Base-by-base conservation (phyloP, 2,113 vertebrate species). In the Indicator indicator region DNA sequence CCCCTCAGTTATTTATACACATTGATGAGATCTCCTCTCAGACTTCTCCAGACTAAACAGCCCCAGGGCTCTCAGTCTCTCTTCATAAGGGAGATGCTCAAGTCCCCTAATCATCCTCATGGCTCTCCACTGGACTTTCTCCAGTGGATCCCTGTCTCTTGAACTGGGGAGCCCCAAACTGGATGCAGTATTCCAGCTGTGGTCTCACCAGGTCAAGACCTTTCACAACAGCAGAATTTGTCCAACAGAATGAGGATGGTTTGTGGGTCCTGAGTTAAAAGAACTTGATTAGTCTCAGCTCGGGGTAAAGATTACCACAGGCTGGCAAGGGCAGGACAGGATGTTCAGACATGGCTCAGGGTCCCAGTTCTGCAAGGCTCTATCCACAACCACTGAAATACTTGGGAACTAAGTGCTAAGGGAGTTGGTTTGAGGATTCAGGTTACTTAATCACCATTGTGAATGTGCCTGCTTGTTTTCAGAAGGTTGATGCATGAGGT, bases 201-300 rank as follows among this genome's bases (percentile, higher is more conserved):
- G 36, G 36, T 36, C 36, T 36, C 36, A 36, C 36, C 94, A 94
- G 93, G 96, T 96, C 9, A n/a, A 46, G 87, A 91, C 95, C 83
- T 72, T 76, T 91, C 85, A 69, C 96, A 94, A 94, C 94, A 93
- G 95, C 50, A 26, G 23, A 84, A 94, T 71, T 87, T 81, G 90
- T 54, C 76, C 91, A 81, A 33, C 62, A 88, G 91, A 91, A 70
- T n/a, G 5, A 87, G 89, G 71, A 84, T 62, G 64, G 71, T 83
- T 89, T 73, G 67, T 82, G 88, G 70, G 59, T 84, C 86, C 86
- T 59, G 15, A 82, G 30, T 90, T 92, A 63, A 94, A 94, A 89
- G 76, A 60, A 54, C 28, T 76, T n/a, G 78, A 71, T 84, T 88
- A 80, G 58, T 81, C 91, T 92, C 59, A 81, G 42, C 77, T 94